These are phyloP conservation scores for Smittia aterrima DNA, from an alignment of 2,888 invertebrate genomes.

Conservation along the genomic window DNA sequence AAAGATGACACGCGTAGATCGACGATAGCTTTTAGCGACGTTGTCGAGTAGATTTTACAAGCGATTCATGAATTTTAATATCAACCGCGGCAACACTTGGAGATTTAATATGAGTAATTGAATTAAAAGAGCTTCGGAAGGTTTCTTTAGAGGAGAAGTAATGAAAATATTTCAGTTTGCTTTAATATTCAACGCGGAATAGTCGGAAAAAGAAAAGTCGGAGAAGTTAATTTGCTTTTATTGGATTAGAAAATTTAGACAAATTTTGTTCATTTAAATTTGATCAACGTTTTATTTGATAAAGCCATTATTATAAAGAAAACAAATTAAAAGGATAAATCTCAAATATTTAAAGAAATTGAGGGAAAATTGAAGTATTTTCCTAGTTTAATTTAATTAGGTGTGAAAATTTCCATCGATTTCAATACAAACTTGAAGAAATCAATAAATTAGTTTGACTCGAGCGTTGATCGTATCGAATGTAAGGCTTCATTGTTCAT, in stretches of 20 bases:
- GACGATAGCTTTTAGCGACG: too few species aligned
- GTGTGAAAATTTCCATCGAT: neutral
- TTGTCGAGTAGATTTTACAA: too few species aligned
- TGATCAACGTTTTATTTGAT: neutral
- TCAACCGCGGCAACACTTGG: too few species aligned
- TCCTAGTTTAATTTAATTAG: neutral
- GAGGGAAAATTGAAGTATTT: neutral
- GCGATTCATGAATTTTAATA: too few species aligned
- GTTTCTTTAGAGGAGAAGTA: neutral
- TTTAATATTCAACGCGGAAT: neutral
- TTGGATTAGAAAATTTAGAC: neutral
- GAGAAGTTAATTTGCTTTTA: neutral
- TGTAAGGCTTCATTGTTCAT: too few species aligned
- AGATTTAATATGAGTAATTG: too few species aligned
- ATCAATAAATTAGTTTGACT: neutral
- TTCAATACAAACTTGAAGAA: neutral
- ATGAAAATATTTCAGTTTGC: slow-evolving; percentile 19
- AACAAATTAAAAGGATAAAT: too few species aligned
- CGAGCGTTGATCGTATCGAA: too few species aligned
- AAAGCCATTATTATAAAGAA: too few species aligned
- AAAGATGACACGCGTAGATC: too few species aligned
- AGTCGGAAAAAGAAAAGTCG: slow-evolving; percentile 22
- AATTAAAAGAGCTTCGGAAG: too few species aligned
- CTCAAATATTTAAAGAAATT: too few species aligned
- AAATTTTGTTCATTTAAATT: neutral